These are phyloP conservation scores for Acromyrmex heyeri DNA, from an alignment of 1,140 invertebrate genomes.

Conservation along the genomic window DNA sequence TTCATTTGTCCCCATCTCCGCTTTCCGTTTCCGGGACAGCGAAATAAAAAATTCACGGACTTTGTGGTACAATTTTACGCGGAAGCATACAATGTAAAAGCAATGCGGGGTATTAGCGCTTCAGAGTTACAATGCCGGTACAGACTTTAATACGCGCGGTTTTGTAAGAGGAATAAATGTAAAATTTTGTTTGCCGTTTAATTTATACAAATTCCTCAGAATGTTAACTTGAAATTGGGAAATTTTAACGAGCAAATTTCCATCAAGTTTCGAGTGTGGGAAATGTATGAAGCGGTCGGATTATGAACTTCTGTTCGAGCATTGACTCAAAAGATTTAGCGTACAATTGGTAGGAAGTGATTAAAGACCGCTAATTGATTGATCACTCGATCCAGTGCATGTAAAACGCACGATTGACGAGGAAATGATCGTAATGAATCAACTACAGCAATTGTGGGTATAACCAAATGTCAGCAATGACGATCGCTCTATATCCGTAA, in stretches of 20 bases:
- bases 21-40: neutral
- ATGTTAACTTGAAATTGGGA: neutral
- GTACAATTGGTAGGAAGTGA: slow-evolving; percentile 16
- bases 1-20: neutral
- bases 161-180: neutral
- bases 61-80: slow-evolving; percentile 14
- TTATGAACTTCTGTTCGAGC: slow-evolving; percentile 1
- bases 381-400: neutral
- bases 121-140: neutral
- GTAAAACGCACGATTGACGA: neutral
- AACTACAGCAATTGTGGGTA: neutral
- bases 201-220: neutral
- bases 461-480: slow-evolving; percentile 29
- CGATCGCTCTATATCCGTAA: slow-evolving; percentile 60
- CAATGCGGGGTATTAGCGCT: slow-evolving; percentile 2
- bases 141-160: slow-evolving; percentile 5
- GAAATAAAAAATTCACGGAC: slow-evolving; percentile 40
- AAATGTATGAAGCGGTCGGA: neutral
- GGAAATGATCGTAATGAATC: slow-evolving; percentile 37
- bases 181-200: neutral
- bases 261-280: neutral
- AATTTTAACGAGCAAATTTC: neutral
- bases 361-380: slow-evolving; percentile 40
- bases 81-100: slow-evolving; percentile 26
- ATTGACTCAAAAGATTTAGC: slow-evolving; percentile 14